Evolutionary conservation across 2,113 vertebrate genomes (phyloP).

Genomic region (Xenus cinereus): DNA sequence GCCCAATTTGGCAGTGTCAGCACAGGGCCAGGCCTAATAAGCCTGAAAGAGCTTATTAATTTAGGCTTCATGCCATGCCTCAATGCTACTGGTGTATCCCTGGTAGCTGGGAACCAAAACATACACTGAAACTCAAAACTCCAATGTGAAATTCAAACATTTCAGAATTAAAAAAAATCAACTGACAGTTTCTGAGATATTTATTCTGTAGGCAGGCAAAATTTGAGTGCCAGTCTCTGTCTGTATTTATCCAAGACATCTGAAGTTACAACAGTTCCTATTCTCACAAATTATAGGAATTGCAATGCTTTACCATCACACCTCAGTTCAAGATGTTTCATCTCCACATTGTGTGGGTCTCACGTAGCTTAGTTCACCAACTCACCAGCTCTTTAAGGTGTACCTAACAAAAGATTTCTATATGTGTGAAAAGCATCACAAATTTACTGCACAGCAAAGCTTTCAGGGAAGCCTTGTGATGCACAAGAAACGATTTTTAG

Average conservation of each 20-base stretch:
- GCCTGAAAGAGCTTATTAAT: background rate
- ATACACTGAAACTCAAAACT: background rate
- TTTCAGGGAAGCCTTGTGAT: background rate
- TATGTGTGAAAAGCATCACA: background rate
- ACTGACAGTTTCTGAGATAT: background rate
- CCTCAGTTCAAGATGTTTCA: background rate
- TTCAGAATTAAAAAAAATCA: background rate
- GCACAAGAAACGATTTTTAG: background rate
- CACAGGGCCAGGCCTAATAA: background rate
- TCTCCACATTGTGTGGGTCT: background rate
- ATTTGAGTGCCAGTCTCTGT: background rate
- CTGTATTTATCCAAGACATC: background rate
- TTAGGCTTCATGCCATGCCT: background rate
- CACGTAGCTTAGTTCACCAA: background rate
- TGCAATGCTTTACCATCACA: background rate
- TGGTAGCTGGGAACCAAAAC: background rate
- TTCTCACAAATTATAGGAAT: background rate
- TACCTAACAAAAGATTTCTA: background rate
- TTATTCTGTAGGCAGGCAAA: background rate
- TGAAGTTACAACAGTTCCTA: background rate
- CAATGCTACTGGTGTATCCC: background rate
- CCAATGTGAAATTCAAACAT: background rate
- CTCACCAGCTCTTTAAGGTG: background rate
- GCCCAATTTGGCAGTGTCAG: constrained; percentile 5
- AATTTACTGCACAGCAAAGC: background rate